These are phyloP conservation scores for Galago senegalensis DNA, from an alignment of 2,797 vertebrate genomes.

Conservation along the genomic window DNA sequence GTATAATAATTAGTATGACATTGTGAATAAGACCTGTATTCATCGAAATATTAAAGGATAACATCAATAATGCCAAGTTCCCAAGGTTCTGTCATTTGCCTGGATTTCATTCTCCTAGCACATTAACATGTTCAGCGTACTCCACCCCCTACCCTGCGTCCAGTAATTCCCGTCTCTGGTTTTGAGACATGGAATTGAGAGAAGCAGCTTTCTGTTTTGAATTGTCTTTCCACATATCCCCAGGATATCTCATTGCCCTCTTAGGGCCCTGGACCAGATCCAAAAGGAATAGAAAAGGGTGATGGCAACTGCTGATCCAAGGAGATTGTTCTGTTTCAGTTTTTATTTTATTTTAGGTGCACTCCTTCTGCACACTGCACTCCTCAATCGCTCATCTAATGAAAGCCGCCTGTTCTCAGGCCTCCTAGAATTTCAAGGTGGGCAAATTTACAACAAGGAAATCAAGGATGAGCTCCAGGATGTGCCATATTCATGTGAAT, in stretches of 20 bases:
- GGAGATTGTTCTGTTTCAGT: slow-evolving; percentile 75
- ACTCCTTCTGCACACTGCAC: slow-evolving; percentile 51
- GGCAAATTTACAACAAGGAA: slow-evolving; percentile 51
- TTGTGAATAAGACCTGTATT: slow-evolving; percentile 55
- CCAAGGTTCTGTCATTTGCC: slow-evolving; percentile 24
- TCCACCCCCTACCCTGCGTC: not conserved
- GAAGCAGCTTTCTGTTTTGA: slow-evolving; percentile 67
- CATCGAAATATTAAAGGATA: slow-evolving; percentile 47
- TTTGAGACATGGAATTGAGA: slow-evolving; percentile 64
- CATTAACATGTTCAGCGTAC: not conserved
- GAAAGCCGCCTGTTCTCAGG: slow-evolving; percentile 77
- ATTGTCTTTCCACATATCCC: slow-evolving; percentile 75
- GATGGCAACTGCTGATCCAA: slow-evolving; percentile 80
- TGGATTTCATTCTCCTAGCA: slow-evolving; percentile 26
- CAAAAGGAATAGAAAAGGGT: slow-evolving; percentile 66
- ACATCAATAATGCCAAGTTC: slow-evolving; percentile 33
- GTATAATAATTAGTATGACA: slow-evolving; percentile 42
- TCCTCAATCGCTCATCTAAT: slow-evolving; percentile 77
- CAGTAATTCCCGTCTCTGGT: not conserved
- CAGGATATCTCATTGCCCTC: slow-evolving; percentile 63
- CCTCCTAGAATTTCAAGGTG: slow-evolving; percentile 68
- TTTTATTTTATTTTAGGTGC: slow-evolving; percentile 83
- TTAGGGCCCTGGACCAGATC: slow-evolving; percentile 64
- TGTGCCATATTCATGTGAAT: not conserved
- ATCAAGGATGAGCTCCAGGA: slow-evolving; percentile 18